These are phyloP conservation scores for Automeris io DNA, from an alignment of 2,888 invertebrate genomes.

Conservation along the genomic window DNA sequence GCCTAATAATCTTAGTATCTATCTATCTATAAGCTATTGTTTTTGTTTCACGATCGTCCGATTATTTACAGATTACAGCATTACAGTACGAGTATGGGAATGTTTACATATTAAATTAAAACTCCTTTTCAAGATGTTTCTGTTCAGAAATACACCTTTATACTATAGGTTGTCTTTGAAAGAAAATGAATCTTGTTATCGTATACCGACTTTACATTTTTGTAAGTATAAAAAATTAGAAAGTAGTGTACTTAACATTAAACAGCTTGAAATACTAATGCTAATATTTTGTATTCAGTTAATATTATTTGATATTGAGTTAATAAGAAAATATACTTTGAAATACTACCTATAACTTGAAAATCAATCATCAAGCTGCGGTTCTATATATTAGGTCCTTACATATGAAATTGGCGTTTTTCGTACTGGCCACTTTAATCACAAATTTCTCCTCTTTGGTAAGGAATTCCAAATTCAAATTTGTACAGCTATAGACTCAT, in stretches of 20 bases:
- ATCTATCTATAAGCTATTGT: conserved; percentile 49
- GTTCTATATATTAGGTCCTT: too few species aligned
- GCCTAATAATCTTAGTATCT: conserved; percentile 69
- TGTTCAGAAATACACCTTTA: conserved; percentile 16
- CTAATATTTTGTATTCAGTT: background rate
- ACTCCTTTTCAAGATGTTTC: conserved; percentile 29
- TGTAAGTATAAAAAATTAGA: background rate
- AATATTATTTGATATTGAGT: background rate
- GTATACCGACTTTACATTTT: conserved; percentile 2
- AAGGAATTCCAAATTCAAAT: too few species aligned
- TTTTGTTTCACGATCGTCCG: conserved; percentile 39
- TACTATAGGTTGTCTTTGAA: conserved; percentile 11
- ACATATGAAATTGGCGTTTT: too few species aligned
- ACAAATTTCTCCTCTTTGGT: too few species aligned
- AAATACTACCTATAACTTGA: background rate
- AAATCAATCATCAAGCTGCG: too few species aligned
- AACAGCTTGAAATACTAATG: background rate
- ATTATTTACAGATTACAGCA: conserved; percentile 56
- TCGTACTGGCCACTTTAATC: too few species aligned
- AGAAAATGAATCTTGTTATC: conserved; percentile 6
- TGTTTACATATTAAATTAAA: conserved; percentile 63
- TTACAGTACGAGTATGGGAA: conserved; percentile 56
- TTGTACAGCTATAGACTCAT: too few species aligned
- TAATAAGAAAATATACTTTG: background rate
- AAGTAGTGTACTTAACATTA: background rate